Conservation (phyloP, 2,888 invertebrate genomes). For the Tenthredo scrophulariae region DNA sequence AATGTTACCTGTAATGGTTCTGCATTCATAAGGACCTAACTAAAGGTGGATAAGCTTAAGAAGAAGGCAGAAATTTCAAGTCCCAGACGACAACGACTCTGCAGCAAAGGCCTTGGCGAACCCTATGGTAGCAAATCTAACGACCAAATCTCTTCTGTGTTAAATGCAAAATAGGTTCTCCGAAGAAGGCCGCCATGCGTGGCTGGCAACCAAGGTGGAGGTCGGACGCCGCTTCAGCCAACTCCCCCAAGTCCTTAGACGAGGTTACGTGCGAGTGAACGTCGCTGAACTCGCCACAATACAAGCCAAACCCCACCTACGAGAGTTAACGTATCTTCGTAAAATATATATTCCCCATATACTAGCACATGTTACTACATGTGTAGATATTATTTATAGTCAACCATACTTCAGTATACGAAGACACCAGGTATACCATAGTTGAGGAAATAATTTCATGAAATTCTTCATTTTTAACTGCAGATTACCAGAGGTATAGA, state of each 20-base stretch:
- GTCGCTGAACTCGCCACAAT: slow-evolving; percentile 54
- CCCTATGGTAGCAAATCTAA: slow-evolving; percentile 62
- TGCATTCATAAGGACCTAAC: background rate
- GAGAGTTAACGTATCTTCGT: slow-evolving; percentile 27
- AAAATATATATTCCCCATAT: slow-evolving; percentile 33
- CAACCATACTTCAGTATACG: background rate
- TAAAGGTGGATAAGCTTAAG: background rate
- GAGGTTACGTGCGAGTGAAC: slow-evolving; percentile 54
- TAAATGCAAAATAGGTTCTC: slow-evolving; percentile 72
- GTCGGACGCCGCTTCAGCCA: slow-evolving; percentile 61
- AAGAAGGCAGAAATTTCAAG: slow-evolving; percentile 35
- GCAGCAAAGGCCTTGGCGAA: slow-evolving; percentile 23
- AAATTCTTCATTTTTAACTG: background rate
- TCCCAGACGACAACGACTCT: slow-evolving; percentile 40
- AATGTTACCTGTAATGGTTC: slow-evolving; percentile 1
- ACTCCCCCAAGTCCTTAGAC: slow-evolving; percentile 56
- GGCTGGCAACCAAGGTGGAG: slow-evolving; percentile 66
- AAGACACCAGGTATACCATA: background rate
- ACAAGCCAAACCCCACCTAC: slow-evolving; percentile 42
- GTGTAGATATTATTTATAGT: slow-evolving; percentile 21
- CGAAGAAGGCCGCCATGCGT: slow-evolving; percentile 70
- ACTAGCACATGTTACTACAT: slow-evolving; percentile 17
- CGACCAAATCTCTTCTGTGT: slow-evolving; percentile 71
- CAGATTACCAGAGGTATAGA: background rate
- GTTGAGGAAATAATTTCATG: background rate